phyloP scores from a whole-genome alignment of 2,113 vertebrate genomes.

The Colius striatus region DNA sequence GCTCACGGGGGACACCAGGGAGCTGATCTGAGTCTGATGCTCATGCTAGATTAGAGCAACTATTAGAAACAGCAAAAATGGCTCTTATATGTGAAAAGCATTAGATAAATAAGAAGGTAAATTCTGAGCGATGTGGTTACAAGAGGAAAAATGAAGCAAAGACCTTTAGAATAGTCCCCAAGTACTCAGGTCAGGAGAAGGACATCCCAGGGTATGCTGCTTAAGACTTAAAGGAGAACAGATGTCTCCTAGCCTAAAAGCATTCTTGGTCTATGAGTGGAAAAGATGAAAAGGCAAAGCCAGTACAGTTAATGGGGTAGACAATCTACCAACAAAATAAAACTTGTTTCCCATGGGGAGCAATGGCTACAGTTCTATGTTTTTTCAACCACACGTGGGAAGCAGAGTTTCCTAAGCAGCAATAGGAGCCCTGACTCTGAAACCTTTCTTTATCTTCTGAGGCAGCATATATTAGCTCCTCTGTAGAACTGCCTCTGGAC shows the following conservation, averaged over 20 bases:
- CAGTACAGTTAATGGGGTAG: neutral
- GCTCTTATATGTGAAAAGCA: neutral
- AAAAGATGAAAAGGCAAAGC: neutral
- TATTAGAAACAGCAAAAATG: neutral
- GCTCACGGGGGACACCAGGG: neutral
- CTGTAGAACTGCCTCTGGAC: neutral
- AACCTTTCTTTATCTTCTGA: neutral
- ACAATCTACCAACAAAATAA: neutral
- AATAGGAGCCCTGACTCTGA: neutral
- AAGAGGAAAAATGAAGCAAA: neutral
- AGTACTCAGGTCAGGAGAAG: neutral
- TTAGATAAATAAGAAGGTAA: neutral
- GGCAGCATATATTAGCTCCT: neutral
- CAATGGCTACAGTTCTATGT: neutral
- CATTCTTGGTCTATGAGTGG: neutral
- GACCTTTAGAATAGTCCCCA: neutral
- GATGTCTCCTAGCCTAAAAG: neutral
- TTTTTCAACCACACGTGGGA: neutral
- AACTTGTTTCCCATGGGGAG: neutral
- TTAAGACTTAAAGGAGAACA: neutral
- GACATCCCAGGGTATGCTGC: neutral
- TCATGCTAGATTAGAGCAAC: neutral
- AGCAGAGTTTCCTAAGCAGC: neutral
- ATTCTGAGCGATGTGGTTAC: neutral
- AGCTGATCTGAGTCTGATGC: neutral